phyloP scores from a whole-genome alignment of 1,140 invertebrate species.

The Pemphigus obesinymphae region DNA sequence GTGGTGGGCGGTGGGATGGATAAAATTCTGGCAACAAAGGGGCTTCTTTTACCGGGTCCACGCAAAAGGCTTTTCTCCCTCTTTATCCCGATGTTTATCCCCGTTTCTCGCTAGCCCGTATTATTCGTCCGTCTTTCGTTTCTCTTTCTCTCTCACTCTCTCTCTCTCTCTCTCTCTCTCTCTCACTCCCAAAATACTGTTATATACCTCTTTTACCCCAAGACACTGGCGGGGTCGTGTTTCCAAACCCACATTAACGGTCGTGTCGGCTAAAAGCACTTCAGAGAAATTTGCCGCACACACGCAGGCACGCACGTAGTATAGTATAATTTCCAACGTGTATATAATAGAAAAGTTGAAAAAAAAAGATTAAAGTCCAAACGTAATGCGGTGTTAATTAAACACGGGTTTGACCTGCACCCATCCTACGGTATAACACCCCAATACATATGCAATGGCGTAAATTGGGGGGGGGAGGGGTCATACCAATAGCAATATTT shows the following conservation, averaged over 20 bases:
- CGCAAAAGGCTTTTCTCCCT: conserved; percentile 44
- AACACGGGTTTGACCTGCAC: not conserved
- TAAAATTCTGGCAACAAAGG: conserved; percentile 46
- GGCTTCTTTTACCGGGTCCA: conserved; percentile 33
- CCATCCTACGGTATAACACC: not conserved
- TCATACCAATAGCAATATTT: no score
- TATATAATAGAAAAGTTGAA: not conserved
- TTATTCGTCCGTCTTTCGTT: no score
- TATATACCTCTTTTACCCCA: not conserved
- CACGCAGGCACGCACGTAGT: not conserved
- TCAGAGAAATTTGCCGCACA: conserved; percentile 5
- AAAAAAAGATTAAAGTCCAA: not conserved
- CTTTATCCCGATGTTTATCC: conserved; percentile 20
- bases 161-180: conserved; percentile 43
- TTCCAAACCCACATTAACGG: conserved; percentile 9
- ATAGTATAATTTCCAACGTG: not conserved
- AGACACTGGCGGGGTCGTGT: not conserved
- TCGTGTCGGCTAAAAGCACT: conserved; percentile 1
- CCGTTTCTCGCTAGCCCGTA: conserved; percentile 39
- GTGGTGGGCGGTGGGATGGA: not conserved
- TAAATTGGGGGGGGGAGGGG: no score
- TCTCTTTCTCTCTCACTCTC: conserved; percentile 36
- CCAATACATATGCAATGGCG: no score
- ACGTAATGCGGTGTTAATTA: conserved; percentile 6
- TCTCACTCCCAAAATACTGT: not conserved